Evolutionary conservation across 2,888 invertebrate species (phyloP).

Genomic region (Drosophila infuscata): DNA sequence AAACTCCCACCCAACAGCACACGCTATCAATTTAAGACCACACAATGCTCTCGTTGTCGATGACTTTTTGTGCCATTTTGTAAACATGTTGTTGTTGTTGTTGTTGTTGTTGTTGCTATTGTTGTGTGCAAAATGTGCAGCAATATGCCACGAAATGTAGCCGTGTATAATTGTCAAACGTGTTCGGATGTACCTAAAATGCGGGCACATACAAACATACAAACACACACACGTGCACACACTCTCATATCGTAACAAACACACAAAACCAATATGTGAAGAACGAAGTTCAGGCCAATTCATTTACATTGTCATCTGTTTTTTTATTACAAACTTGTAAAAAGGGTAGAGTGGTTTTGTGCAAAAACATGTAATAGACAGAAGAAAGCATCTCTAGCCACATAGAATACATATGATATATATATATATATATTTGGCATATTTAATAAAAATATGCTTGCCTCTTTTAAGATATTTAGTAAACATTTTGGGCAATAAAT

Average conservation of each 20-base stretch:
- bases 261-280: constrained; percentile 8
- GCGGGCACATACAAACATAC: constrained; percentile 32
- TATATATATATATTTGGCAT: not conserved
- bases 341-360: not conserved
- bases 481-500: constrained; percentile 37
- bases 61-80: constrained; percentile 52
- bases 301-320: constrained; percentile 61
- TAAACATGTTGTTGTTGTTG: constrained; percentile 12
- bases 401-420: too few species aligned
- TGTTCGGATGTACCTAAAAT: constrained; percentile 69
- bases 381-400: too few species aligned
- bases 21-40: constrained; percentile 59
- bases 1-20: constrained; percentile 3
- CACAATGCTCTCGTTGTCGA: constrained; percentile 53
- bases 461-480: constrained; percentile 34
- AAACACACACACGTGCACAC: constrained; percentile 15
- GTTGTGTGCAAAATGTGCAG: constrained; percentile 56
- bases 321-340: not conserved
- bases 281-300: constrained; percentile 44
- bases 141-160: constrained; percentile 77
- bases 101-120: constrained; percentile 18
- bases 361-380: not conserved
- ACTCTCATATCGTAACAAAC: constrained; percentile 1
- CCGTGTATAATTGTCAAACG: constrained; percentile 80
- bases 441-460: constrained; percentile 62